These are phyloP conservation scores for Lepus townsendii DNA, from an alignment of 2,797 vertebrate genomes.

Conservation along the genomic window DNA sequence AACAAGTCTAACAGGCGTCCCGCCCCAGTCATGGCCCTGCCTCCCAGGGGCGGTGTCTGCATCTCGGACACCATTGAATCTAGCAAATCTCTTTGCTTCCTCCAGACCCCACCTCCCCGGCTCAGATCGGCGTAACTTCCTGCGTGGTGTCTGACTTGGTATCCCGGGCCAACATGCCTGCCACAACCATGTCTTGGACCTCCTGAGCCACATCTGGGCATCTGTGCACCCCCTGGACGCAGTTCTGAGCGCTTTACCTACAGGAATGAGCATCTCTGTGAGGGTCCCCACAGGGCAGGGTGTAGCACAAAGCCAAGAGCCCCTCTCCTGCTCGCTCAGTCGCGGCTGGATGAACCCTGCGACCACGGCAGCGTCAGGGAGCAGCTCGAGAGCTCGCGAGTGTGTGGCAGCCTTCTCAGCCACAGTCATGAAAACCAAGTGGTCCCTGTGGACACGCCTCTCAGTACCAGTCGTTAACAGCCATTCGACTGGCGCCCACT, in stretches of 20 bases:
- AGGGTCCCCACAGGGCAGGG: not conserved
- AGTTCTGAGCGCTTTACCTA: not conserved
- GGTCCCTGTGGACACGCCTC: not conserved
- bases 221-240: not conserved
- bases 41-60: not conserved
- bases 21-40: no score
- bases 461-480: not conserved
- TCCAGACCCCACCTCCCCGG: no score
- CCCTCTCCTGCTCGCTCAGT: not conserved
- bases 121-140: not conserved
- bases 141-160: not conserved
- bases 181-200: not conserved
- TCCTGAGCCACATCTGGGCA: not conserved
- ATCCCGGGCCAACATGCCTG: accelerated
- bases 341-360: not conserved
- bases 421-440: not conserved
- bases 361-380: not conserved
- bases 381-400: not conserved
- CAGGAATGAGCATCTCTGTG: accelerated
- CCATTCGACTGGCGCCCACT: no score
- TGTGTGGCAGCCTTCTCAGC: not conserved
- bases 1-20: not conserved
- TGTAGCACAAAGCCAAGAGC: not conserved
- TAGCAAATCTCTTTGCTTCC: no score
- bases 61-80: no score